These are phyloP conservation scores for Hippocampus abdominalis DNA, from an alignment of 2,113 vertebrate genomes.

Conservation along the genomic window DNA sequence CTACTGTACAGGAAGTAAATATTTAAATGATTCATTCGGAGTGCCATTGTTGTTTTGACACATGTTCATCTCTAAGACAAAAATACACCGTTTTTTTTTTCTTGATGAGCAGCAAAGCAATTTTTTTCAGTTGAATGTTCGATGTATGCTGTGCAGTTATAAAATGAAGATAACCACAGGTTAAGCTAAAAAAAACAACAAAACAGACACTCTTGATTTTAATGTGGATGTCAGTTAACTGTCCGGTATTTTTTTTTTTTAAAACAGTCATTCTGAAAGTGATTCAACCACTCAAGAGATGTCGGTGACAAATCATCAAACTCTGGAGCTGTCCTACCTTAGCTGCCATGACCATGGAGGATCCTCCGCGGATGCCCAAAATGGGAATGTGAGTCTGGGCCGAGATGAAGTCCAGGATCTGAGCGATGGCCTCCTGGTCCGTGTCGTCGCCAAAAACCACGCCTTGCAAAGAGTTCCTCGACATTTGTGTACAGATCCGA, in stretches of 20 bases:
- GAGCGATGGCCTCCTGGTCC: conserved; percentile 97
- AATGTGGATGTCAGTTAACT: too few species aligned
- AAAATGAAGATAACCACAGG: too few species aligned
- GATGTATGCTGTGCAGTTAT: too few species aligned
- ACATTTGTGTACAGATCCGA: conserved; percentile 93
- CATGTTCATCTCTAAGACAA: not conserved
- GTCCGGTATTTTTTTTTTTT: not conserved
- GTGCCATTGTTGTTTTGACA: too few species aligned
- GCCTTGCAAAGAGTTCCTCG: conserved; percentile 90
- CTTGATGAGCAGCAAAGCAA: too few species aligned
- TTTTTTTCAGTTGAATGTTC: too few species aligned
- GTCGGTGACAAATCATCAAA: not conserved
- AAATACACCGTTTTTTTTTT: too few species aligned
- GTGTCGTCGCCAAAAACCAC: conserved; percentile 98
- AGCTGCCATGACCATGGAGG: conserved; percentile 98
- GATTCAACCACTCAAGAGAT: not conserved
- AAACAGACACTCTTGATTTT: too few species aligned
- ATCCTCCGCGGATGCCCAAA: conserved; percentile 95
- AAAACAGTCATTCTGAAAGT: not conserved
- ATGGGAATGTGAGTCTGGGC: conserved; percentile 98
- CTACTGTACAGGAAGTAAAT: not conserved
- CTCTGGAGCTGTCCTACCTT: conserved; percentile 78
- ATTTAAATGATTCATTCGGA: not conserved
- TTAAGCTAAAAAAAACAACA: too few species aligned
- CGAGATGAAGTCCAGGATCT: conserved; percentile 99